Conservation (phyloP, 2,113 vertebrate genomes). For the Brachirus orientalis region DNA sequence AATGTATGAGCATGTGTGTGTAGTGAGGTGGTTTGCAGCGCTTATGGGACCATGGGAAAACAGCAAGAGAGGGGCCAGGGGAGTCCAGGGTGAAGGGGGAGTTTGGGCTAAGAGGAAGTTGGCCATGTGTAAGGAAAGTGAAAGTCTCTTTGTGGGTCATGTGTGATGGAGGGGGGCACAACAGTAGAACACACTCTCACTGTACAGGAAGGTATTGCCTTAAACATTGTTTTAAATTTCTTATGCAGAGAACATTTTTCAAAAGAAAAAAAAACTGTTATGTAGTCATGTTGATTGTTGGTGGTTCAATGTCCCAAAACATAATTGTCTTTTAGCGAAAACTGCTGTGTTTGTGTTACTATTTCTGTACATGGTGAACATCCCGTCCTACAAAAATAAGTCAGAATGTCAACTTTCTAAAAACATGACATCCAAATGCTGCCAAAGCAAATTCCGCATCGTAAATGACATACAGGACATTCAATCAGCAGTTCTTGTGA, state of each 20-base stretch:
- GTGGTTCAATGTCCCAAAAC: too few species aligned
- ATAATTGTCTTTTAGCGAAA: too few species aligned
- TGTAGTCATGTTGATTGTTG: too few species aligned
- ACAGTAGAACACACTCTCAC: constrained; percentile 44
- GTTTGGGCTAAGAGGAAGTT: constrained; percentile 65
- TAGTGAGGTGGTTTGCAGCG: constrained; percentile 41
- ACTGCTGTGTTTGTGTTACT: too few species aligned
- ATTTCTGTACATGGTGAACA: constrained; percentile 37
- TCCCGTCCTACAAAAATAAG: constrained; percentile 42
- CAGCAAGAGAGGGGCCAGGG: constrained; percentile 61
- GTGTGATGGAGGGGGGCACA: constrained; percentile 31
- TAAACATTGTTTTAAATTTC: too few species aligned
- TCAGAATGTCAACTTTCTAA: constrained; percentile 33
- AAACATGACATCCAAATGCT: constrained; percentile 29
- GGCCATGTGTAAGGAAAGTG: constrained; percentile 59
- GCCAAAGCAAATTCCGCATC: constrained; percentile 5
- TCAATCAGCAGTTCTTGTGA: constrained; percentile 42
- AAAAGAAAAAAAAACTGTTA: too few species aligned
- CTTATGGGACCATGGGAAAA: constrained; percentile 55
- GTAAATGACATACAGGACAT: constrained; percentile 21
- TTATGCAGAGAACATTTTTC: too few species aligned
- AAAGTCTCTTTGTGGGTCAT: constrained; percentile 51
- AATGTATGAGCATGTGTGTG: constrained; percentile 45
- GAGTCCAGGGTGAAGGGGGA: constrained; percentile 72
- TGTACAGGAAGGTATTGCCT: constrained; percentile 26